These are phyloP conservation scores for Podarcis raffonei DNA, from an alignment of 2,113 vertebrate species.

Conservation along the genomic window DNA sequence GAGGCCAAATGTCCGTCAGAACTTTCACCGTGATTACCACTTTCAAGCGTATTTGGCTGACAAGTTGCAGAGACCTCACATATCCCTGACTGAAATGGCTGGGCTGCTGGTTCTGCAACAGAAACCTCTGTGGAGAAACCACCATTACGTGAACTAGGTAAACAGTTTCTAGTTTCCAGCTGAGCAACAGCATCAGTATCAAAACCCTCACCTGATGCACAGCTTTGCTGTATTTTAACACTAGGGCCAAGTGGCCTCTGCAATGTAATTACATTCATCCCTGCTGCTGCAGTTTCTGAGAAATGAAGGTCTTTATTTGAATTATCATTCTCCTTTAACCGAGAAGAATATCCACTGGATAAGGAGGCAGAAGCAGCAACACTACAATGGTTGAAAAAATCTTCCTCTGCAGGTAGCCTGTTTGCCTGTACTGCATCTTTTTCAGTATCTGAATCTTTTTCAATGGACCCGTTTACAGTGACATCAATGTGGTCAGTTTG, in stretches of 20 bases:
- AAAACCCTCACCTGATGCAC: constrained; percentile 53
- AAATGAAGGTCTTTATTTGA: constrained; percentile 57
- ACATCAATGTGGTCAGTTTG: constrained; percentile 73
- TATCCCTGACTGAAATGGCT: constrained; percentile 57
- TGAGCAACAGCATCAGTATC: constrained; percentile 63
- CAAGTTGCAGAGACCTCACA: constrained; percentile 57
- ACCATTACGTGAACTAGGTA: constrained; percentile 56
- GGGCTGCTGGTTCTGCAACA: constrained; percentile 56
- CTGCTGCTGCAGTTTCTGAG: constrained; percentile 62
- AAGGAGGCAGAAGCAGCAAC: constrained; percentile 60
- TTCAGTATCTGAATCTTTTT: constrained; percentile 73
- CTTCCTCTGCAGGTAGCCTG: constrained; percentile 62
- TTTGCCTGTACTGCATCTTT: constrained; percentile 65
- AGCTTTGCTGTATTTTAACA: constrained; percentile 66
- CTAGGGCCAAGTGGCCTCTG: constrained; percentile 62
- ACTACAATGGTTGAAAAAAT: constrained; percentile 61
- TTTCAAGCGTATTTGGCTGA: constrained; percentile 55
- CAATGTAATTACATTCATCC: constrained; percentile 66
- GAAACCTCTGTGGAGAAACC: constrained; percentile 34
- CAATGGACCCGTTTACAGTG: constrained; percentile 75
- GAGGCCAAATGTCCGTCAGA: constrained; percentile 62
- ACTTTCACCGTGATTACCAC: constrained; percentile 57
- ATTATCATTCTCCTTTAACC: constrained; percentile 70
- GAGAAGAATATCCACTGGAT: constrained; percentile 55
- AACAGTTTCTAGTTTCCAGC: constrained; percentile 57